Percentiles rank a stretch among this genome's conserved stretches.
Conservation (phyloP, 2,797 vertebrate species). For the Smutsia gigantea region DNA sequence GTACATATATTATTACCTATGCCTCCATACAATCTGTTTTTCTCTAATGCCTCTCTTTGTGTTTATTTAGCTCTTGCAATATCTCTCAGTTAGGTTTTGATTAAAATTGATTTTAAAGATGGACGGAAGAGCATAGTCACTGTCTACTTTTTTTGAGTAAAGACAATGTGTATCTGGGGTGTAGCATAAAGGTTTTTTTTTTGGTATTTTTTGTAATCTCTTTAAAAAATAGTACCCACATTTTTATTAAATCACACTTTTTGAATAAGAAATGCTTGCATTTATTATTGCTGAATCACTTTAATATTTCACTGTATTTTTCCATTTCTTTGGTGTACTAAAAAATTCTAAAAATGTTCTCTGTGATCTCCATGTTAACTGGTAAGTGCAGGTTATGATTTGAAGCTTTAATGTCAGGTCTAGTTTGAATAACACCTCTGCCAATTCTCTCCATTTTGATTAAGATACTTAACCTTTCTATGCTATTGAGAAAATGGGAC, state of each 20-base stretch:
- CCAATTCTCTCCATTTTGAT: not conserved
- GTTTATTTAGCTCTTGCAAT: not conserved
- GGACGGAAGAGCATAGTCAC: not conserved
- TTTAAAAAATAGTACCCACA: not conserved
- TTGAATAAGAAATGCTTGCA: not conserved
- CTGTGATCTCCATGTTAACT: not conserved
- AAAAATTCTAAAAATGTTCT: not conserved
- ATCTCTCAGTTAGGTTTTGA: not conserved
- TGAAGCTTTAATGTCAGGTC: not conserved
- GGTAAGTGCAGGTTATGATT: not conserved
- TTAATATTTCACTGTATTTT: not conserved
- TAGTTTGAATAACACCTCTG: not conserved
- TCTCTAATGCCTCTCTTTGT: slow-evolving; percentile 7
- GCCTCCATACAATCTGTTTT: not conserved
- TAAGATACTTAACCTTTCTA: slow-evolving; percentile 19
- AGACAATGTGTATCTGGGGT: not conserved
- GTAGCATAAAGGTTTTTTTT: not conserved
- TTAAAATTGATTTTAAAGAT: slow-evolving; percentile 25
- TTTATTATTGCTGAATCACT: not conserved
- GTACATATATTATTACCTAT: not conserved
- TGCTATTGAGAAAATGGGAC: not conserved
- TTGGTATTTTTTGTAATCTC: not conserved
- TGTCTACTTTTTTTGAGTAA: not conserved
- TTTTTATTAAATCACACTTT: slow-evolving; percentile 14
- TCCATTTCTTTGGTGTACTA: not conserved